Conservation (phyloP, 2,113 vertebrate genomes). For the Rhombomys opimus region DNA sequence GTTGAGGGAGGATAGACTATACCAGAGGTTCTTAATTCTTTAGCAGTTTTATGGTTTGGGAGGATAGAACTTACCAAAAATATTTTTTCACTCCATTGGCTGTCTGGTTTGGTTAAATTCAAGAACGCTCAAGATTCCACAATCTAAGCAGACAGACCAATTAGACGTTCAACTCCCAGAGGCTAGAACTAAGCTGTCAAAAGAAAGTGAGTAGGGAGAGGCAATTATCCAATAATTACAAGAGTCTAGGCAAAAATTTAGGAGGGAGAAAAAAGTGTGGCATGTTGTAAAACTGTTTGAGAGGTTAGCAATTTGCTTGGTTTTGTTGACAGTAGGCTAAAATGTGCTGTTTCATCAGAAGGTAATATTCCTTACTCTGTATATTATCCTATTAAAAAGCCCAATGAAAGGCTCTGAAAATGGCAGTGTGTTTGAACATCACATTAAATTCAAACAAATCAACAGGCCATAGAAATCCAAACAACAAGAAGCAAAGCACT, state of each 20-base stretch:
- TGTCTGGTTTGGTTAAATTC: constrained; percentile 42
- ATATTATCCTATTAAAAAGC: not conserved
- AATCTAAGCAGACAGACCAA: constrained; percentile 56
- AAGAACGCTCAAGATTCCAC: constrained; percentile 56
- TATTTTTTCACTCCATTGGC: constrained; percentile 27
- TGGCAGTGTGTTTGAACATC: not conserved
- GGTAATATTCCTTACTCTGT: not conserved
- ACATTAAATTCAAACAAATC: not conserved
- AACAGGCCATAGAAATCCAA: not conserved
- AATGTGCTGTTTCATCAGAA: constrained; percentile 53
- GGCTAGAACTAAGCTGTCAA: constrained; percentile 66
- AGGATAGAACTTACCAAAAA: constrained; percentile 19
- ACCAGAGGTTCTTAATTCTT: not conserved
- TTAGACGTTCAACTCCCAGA: constrained; percentile 69
- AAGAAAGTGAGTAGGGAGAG: constrained; percentile 49
- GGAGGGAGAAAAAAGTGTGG: not conserved
- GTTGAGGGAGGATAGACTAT: not conserved
- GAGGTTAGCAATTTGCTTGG: constrained; percentile 66
- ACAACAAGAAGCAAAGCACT: not conserved
- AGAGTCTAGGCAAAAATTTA: constrained; percentile 65
- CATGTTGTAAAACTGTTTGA: constrained; percentile 68
- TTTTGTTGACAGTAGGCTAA: constrained; percentile 58
- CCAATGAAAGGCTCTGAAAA: not conserved
- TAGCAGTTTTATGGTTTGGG: not conserved
- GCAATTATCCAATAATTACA: constrained; percentile 72